Conservation (phyloP, 2,113 vertebrate species). For the Malurus melanocephalus region DNA sequence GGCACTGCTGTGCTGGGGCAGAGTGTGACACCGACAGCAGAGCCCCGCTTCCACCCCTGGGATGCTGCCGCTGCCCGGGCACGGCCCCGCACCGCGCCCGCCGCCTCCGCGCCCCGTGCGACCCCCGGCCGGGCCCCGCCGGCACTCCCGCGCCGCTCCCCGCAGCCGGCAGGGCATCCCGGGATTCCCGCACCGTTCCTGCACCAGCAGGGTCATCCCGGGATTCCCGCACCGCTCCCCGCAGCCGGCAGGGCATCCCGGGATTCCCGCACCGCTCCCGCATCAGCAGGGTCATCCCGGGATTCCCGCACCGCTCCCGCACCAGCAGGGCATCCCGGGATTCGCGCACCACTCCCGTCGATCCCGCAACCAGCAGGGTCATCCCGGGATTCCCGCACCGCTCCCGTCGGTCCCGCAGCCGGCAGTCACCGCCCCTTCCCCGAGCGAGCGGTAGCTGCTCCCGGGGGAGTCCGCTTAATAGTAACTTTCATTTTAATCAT, state of each 20-base stretch:
- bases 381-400: background rate
- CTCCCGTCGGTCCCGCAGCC: background rate
- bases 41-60: background rate
- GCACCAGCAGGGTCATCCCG: background rate
- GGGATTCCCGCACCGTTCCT: background rate
- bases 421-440: background rate
- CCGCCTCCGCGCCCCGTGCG: background rate
- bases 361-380: background rate
- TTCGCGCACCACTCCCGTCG: background rate
- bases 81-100: background rate
- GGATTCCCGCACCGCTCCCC: background rate
- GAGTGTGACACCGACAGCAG: rapidly evolving
- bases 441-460: background rate
- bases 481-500: background rate
- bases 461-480: background rate
- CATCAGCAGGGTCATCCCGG: background rate
- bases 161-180: background rate
- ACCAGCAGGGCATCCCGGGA: background rate
- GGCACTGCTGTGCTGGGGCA: background rate
- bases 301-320: background rate
- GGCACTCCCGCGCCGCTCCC: background rate
- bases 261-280: background rate
- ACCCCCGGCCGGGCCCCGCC: background rate
- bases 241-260: background rate
- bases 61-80: background rate